Conservation (phyloP, 1,140 invertebrate species). For the Cotesia chilonis region DNA sequence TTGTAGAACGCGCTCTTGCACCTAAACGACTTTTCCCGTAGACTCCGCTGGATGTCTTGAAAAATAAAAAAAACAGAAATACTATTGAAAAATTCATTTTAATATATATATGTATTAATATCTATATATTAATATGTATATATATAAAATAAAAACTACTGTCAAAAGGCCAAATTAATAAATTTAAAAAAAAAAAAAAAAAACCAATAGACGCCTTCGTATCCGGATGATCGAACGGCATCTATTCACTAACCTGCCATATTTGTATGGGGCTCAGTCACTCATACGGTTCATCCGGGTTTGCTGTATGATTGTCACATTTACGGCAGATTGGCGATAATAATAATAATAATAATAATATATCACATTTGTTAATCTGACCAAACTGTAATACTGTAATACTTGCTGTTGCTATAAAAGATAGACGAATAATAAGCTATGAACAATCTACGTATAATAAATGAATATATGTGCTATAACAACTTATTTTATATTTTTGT, state of each 20-base stretch:
- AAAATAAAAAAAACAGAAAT: slow-evolving; percentile 36
- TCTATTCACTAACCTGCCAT: slow-evolving; percentile 56
- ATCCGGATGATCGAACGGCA: slow-evolving; percentile 57
- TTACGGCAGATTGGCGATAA: slow-evolving; percentile 53
- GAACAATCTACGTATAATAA: slow-evolving; percentile 66
- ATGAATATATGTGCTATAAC: slow-evolving; percentile 65
- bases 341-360: too few relatives aligned
- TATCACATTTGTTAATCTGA: slow-evolving; percentile 59
- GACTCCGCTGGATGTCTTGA: slow-evolving; percentile 58
- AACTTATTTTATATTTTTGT: slow-evolving; percentile 11
- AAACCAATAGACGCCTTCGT: slow-evolving; percentile 52
- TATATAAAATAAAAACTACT: slow-evolving; percentile 43
- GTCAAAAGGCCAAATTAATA: slow-evolving; percentile 17
- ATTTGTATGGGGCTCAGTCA: slow-evolving; percentile 58
- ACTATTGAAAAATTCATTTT: slow-evolving; percentile 46
- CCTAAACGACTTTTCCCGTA: slow-evolving; percentile 56
- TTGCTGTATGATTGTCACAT: slow-evolving; percentile 48
- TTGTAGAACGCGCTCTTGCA: slow-evolving; percentile 59
- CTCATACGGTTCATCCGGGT: slow-evolving; percentile 55
- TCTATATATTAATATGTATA: slow-evolving; percentile 43
- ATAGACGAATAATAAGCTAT: slow-evolving; percentile 63
- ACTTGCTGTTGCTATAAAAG: slow-evolving; percentile 62
- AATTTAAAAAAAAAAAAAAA: neutral
- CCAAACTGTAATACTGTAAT: slow-evolving; percentile 60
- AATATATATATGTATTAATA: slow-evolving; percentile 38